phyloP scores from a whole-genome alignment of 37 sponge, comb jelly and placozoan genomes.

The Halisarca cf. caerulea region DNA sequence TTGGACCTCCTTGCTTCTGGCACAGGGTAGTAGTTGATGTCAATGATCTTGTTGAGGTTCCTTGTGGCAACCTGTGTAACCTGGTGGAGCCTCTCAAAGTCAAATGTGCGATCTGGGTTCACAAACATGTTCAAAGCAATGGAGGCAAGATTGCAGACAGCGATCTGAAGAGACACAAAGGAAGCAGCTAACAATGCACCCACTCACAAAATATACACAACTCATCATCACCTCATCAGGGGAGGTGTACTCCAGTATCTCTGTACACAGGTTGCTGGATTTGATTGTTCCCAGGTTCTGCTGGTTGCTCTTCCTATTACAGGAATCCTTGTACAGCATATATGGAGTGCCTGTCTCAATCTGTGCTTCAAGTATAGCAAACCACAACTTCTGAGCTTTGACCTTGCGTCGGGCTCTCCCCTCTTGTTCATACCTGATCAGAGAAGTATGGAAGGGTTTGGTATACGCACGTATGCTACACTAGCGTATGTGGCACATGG shows the following conservation, averaged over 20 bases:
- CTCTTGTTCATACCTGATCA: slow-evolving; percentile 80
- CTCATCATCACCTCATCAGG: slow-evolving; percentile 87
- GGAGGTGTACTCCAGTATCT: slow-evolving; percentile 94
- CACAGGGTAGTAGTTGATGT: slow-evolving; percentile 97
- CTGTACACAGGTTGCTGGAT: slow-evolving; percentile 98
- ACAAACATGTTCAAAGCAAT: slow-evolving; percentile 93
- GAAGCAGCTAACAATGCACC: background rate
- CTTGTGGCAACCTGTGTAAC: slow-evolving; percentile 93
- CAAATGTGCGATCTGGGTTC: slow-evolving; percentile 58
- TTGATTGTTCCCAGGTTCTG: slow-evolving; percentile 98
- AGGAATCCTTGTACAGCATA: slow-evolving; percentile 98
- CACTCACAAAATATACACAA: background rate
- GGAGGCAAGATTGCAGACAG: slow-evolving; percentile 98
- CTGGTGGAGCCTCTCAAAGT: slow-evolving; percentile 88
- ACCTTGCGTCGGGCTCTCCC: slow-evolving; percentile 71
- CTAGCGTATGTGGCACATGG: no score
- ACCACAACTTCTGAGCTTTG: slow-evolving; percentile 98
- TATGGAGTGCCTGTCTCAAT: slow-evolving; percentile 98
- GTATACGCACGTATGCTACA: no score
- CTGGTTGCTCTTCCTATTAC: slow-evolving; percentile 99
- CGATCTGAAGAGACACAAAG: slow-evolving; percentile 58
- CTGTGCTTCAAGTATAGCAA: slow-evolving; percentile 96
- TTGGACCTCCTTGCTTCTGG: slow-evolving; percentile 89
- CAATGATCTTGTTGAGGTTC: slow-evolving; percentile 95
- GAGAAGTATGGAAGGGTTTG: no score